Base-by-base conservation (phyloP, 2,888 invertebrate genomes). In the Folsomia candida region DNA sequence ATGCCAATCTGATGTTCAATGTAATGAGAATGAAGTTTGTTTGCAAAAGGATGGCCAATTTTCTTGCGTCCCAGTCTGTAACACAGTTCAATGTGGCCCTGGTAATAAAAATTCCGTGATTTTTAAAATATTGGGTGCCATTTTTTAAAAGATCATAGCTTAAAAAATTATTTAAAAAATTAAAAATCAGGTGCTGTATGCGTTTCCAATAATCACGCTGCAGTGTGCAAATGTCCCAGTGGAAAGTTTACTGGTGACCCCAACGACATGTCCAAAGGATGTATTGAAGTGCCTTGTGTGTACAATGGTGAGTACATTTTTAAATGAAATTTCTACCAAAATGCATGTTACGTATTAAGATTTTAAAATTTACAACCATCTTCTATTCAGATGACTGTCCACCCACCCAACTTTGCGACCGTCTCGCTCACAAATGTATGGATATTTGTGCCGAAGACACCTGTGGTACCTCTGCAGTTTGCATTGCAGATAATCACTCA, bases 381-480 rank as follows among this genome's bases (percentile, higher is more conserved):
- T n/a, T 18, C 47, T 37, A 14, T 37, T 37, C n/a, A 54, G 88
- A 89, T 62, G 93, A 93, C 81, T 94, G 94, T 81, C 90, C 91
- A 37, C 85, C 89, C 0, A 87, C 89, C 70, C 91, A 94, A 82
- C 84, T 92, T 67, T 94, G 94, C 82, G 90, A 94, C 81, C 87
- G 94, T 67, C 84, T 93, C 81, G 90, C 91, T 0, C 91, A 93
- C 81, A 90, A 89, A 25, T 95, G 94, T 81, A 87, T 88, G 80
- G 89, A 91, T 82, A 91, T 90, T 6, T 94, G 94, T 81, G 88
- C 89, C 75, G 90, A 90, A 82, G 89, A 91, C 78, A 89, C 91
- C 1, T 95, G 94, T 81, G 94, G 94, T 0, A 88, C 87, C 22
- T 93, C 94, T 83, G 92, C 94, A 9, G 91, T 94, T 20, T 95